Evolutionary conservation across 2,888 invertebrate genomes (phyloP).

Genomic region (Dryococelus australis): DNA sequence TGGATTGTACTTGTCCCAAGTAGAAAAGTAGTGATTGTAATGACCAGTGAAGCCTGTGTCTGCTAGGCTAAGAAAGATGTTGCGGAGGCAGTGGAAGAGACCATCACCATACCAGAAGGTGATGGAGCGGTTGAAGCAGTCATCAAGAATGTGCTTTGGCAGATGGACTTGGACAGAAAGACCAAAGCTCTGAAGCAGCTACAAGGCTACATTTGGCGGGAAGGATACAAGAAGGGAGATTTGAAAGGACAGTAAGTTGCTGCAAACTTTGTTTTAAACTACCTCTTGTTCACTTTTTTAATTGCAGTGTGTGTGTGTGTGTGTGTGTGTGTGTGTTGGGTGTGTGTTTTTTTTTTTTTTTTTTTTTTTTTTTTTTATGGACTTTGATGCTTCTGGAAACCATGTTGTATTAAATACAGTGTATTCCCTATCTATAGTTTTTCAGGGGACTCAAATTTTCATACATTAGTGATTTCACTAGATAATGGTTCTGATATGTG

Average conservation of each 20-base stretch:
- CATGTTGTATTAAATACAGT: too few species aligned
- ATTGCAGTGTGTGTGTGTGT: too few species aligned
- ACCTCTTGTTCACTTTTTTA: too few species aligned
- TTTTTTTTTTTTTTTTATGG: conserved; percentile 31
- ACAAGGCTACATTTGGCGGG: conserved; percentile 91
- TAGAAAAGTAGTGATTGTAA: too few species aligned
- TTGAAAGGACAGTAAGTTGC: conserved; percentile 88
- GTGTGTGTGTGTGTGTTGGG: too few species aligned
- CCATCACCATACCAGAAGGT: conserved; percentile 62
- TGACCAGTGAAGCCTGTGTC: neutral
- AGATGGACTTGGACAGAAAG: conserved; percentile 84
- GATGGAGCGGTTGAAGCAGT: conserved; percentile 68
- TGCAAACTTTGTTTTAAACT: neutral
- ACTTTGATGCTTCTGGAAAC: neutral
- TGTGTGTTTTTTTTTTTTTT: too few species aligned
- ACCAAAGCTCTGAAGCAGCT: conserved; percentile 81
- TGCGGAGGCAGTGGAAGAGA: conserved; percentile 66
- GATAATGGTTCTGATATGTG: too few species aligned
- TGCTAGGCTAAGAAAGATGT: conserved; percentile 63
- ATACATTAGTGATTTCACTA: too few species aligned
- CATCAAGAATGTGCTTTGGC: conserved; percentile 76
- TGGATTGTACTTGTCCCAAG: too few species aligned
- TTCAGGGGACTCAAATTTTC: too few species aligned
- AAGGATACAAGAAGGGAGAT: conserved; percentile 79
- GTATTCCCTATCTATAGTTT: too few species aligned